Conservation (phyloP, 2,113 vertebrate genomes). For the Ursus arctos region DNA sequence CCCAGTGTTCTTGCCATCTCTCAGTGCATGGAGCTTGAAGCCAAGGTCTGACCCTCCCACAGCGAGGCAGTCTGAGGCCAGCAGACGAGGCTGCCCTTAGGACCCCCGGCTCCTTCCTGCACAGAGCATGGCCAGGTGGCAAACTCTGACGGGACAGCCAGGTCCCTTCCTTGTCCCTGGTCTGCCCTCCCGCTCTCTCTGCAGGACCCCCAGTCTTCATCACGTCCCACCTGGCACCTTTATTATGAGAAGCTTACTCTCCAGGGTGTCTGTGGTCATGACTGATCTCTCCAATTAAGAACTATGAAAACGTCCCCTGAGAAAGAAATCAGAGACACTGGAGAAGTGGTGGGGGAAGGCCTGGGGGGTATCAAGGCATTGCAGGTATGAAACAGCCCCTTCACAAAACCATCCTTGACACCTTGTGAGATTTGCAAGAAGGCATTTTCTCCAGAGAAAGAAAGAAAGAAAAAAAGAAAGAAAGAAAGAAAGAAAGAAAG, state of each 20-base stretch:
- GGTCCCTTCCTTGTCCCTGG: not conserved
- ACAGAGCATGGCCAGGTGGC: not conserved
- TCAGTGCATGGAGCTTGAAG: rapidly evolving
- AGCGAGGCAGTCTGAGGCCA: no score
- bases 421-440: not conserved
- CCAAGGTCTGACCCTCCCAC: no score
- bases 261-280: not conserved
- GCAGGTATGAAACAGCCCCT: not conserved
- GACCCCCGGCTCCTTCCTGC: not conserved
- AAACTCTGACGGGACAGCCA: no score
- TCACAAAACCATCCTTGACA: not conserved
- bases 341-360: not conserved
- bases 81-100: no score
- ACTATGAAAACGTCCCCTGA: no score
- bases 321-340: rapidly evolving
- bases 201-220: not conserved
- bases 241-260: no score
- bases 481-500: no score
- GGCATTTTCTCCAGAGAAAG: not conserved
- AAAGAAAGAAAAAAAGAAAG: no score
- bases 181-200: not conserved
- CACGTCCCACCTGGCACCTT: not conserved
- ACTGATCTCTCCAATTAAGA: not conserved
- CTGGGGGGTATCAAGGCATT: rapidly evolving
- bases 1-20: not conserved